Evolutionary conservation across 2,888 invertebrate genomes (phyloP), one percentile per base, ranked within the genome.

Genomic region (Blastobasis adustella): DNA sequence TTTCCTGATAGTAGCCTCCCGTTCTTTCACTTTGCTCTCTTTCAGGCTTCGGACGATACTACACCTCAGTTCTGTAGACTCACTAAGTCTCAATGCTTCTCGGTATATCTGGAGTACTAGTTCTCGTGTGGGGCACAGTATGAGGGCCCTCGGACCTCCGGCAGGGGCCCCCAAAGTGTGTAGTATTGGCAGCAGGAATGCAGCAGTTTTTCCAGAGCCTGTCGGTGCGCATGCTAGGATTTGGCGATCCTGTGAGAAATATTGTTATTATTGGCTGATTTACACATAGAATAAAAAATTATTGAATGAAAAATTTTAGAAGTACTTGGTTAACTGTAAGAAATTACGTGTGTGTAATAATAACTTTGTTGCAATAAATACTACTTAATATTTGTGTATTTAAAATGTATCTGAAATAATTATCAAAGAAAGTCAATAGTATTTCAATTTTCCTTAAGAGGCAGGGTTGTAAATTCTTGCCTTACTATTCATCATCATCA

Each of bases 141-240:
- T 91, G 2, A 99, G 83, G 6, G 97, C 97, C 56, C 98, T 89
- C 50, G 96, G 94, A 0, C 98, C 98, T 36, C 91, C 90, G 49
- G 92, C 93, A 0, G 83, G 95, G 44, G 90, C 88, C 10, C 91
- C 90, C 44, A 98, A 87, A 0, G 91, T 86, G 66, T 96, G 93
- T 40, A 99, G 90, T 7, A 99, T 89, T 0, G 99, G 99, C 4
- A 98, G 76, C 0, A 98, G 89, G 81, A 98, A 99, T 0, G 98
- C 97, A 1, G 96, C 94, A 0, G 99, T 99, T 86, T 99, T 99
- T 6, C 99, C 99, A 0, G 98, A 98, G 1, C 99, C 99, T 0
- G 99, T 99, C 0, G 98, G 98, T 0, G 99, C 99, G 76, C 97
- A 97, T 0, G 97, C 98, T 66, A 99, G 90, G 40, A 98, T 81